Percentiles rank a stretch among this genome's conserved stretches.
These are phyloP conservation scores for Amphiprion ocellaris DNA, from an alignment of 2,113 vertebrate species.

Conservation along the genomic window DNA sequence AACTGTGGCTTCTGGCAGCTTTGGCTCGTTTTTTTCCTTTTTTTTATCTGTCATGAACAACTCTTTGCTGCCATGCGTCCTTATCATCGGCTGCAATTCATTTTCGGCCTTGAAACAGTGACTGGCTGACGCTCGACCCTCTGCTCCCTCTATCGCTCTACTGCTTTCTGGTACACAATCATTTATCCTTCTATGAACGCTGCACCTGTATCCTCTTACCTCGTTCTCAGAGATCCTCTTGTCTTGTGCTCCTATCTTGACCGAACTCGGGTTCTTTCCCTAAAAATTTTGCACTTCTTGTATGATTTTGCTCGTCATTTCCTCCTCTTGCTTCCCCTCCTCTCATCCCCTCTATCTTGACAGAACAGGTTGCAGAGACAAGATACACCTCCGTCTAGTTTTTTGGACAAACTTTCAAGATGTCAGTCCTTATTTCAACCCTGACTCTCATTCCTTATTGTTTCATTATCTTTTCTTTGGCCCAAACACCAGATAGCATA, in stretches of 20 bases:
- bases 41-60: conserved; percentile 30
- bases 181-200: conserved; percentile 43
- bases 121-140: conserved; percentile 23
- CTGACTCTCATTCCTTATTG: conserved; percentile 14
- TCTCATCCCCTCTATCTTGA: conserved; percentile 12
- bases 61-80: conserved; percentile 9
- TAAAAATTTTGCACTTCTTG: conserved; percentile 11
- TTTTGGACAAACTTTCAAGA: conserved; percentile 21
- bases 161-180: conserved; percentile 12
- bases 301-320: not conserved
- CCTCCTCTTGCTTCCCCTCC: conserved; percentile 3
- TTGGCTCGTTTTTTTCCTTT: conserved; percentile 3
- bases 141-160: not conserved
- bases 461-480: conserved; percentile 49
- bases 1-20: conserved; percentile 52
- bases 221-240: conserved; percentile 22
- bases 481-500: conserved; percentile 35
- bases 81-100: conserved; percentile 40
- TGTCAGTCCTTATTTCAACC: conserved; percentile 34
- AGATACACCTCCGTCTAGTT: conserved; percentile 1
- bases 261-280: conserved; percentile 8
- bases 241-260: conserved; percentile 29
- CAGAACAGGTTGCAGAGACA: not conserved
- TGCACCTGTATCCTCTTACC: conserved; percentile 22
- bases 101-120: conserved; percentile 29